Conservation (phyloP, 2,888 invertebrate species). For the Drosophila acutilabella region DNA sequence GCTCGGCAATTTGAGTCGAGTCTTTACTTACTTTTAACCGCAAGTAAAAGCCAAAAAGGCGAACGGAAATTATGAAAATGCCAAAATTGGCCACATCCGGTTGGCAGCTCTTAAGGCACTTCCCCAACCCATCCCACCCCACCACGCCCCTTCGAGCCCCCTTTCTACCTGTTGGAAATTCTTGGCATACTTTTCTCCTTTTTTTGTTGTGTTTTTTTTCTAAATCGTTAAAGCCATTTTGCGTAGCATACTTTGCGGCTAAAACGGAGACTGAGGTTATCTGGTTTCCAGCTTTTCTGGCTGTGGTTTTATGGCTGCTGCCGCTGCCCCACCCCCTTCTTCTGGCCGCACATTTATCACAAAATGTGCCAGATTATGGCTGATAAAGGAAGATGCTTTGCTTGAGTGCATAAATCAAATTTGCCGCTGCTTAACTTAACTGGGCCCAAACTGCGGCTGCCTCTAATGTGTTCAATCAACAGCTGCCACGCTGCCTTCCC, state of each 20-base stretch:
- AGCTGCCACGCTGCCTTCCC: constrained; percentile 5
- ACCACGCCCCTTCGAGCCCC: not conserved
- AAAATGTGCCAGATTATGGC: constrained; percentile 36
- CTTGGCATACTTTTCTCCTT: constrained; percentile 14
- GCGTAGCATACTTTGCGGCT: constrained; percentile 75
- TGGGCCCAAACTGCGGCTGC: constrained; percentile 24
- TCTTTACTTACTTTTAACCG: constrained; percentile 41
- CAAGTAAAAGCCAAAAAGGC: constrained; percentile 35
- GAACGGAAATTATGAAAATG: constrained; percentile 77
- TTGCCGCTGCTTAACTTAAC: constrained; percentile 33
- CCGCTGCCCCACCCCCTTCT: not conserved
- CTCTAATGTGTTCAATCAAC: constrained; percentile 27
- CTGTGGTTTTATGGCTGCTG: constrained; percentile 18
- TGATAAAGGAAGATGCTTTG: constrained; percentile 31
- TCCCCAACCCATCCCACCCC: not conserved
- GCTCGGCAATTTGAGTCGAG: not conserved
- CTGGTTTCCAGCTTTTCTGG: constrained; percentile 2
- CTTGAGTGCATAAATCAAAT: constrained; percentile 58
- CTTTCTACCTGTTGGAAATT: constrained; percentile 34
- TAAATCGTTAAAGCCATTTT: constrained; percentile 55
- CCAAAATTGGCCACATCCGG: constrained; percentile 74
- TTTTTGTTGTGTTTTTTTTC: constrained; percentile 34
- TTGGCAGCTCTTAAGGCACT: constrained; percentile 23
- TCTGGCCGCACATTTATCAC: constrained; percentile 36
- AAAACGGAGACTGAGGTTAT: constrained; percentile 11